Evolutionary conservation across 92 coral and sea anemone genomes (phyloP).

Genomic region (Scolanthus callimorphus): DNA sequence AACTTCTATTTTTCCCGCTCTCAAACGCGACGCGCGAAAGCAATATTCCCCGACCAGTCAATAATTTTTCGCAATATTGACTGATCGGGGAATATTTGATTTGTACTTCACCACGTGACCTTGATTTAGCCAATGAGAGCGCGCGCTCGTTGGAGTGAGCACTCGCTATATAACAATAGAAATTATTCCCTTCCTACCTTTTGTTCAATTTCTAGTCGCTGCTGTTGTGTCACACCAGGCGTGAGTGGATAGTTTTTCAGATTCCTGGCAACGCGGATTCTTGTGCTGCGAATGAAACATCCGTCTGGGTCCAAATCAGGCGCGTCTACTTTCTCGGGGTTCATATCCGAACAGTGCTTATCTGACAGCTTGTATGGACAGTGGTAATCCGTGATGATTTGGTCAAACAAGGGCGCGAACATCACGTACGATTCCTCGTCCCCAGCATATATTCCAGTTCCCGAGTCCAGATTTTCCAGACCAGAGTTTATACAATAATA

Average conservation of each 20-base stretch:
- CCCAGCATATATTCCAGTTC: slow-evolving; percentile 63
- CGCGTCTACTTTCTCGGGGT: slow-evolving; percentile 66
- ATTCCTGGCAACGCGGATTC: slow-evolving; percentile 93
- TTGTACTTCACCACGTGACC: too few relatives aligned
- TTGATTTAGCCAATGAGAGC: too few relatives aligned
- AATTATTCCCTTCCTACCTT: too few relatives aligned
- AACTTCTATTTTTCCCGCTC: too few relatives aligned
- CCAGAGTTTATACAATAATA: slow-evolving; percentile 41
- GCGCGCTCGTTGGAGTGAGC: too few relatives aligned
- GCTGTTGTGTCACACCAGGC: slow-evolving; percentile 62
- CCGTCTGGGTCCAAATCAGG: slow-evolving; percentile 79
- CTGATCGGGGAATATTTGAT: too few relatives aligned
- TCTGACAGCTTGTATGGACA: slow-evolving; percentile 61
- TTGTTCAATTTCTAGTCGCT: slow-evolving; percentile 66
- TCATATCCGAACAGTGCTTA: slow-evolving; percentile 75
- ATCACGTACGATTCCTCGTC: slow-evolving; percentile 68
- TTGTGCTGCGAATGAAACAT: slow-evolving; percentile 68
- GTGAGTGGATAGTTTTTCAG: slow-evolving; percentile 73
- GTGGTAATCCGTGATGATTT: slow-evolving; percentile 79
- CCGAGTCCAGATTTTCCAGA: slow-evolving; percentile 55
- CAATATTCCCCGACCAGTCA: too few relatives aligned
- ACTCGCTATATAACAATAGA: too few relatives aligned
- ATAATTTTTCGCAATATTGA: too few relatives aligned
- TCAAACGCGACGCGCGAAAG: too few relatives aligned
- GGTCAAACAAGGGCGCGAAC: slow-evolving; percentile 42